Evolutionary conservation across 2,888 invertebrate genomes (phyloP), one percentile per base, ranked within the genome.

Genomic region (Phengaris alcon): DNA sequence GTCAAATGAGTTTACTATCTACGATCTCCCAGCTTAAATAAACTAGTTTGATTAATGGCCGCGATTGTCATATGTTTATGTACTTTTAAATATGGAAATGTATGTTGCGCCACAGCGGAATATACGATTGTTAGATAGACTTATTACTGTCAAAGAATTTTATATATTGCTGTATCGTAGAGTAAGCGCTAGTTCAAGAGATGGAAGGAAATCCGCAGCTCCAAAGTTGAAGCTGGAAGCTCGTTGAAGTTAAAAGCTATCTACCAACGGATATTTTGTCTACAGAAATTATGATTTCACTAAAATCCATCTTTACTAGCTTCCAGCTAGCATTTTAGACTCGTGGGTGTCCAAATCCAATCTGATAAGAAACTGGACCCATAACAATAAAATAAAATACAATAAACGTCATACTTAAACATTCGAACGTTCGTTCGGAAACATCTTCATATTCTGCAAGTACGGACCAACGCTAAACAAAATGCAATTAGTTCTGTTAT

Each of bases 401-500:
- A 9, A 48, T 51, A 70, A 70, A 70, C n/a, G 70, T 70, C 70
- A 46, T 10, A 68, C 68, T 74, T 55, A 22, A 75, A 55, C 54
- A 69, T 75, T 22, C 46, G 55, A 69, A 75, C 69, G 46, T 55
- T 12, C 69, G 46, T 55, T 75, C 69, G 46, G 55, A 75, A 68
- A 85, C 83, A 80, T 86, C 87, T 87, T 86, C 83, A 87, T 64
- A 64, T 44, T 64, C 35, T 35, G 64, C 13, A 44, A 64, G 59
- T 59, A 22, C 59, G 5, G 64, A 6, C 64, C 35, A 6, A 64
- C 59, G 22, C 81, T 75, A 80, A 83, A 89, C 89, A 90, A 90
- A 88, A 77, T 82, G 78, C 80, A 81, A 84, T 88, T 84, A 88
- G 83, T 77, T 79, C 77, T 78, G 79, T 89, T 87, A 89, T 87